Evolutionary conservation across 2,113 vertebrate species (phyloP), one percentile per base, ranked within the genome.

Genomic region (Sarotherodon lohbergeri): DNA sequence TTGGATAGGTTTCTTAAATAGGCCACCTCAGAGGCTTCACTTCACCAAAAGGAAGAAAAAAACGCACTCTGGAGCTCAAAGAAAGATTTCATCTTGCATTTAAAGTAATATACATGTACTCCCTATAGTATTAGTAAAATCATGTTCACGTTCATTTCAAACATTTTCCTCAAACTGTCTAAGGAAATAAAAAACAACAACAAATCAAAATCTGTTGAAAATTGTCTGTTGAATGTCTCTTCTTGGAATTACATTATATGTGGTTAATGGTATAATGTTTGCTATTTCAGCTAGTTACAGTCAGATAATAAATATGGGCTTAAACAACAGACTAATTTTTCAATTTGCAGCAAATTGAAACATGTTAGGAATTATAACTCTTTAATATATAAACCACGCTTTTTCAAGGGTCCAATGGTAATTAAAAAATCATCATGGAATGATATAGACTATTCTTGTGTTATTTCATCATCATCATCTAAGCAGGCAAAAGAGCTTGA

Each of bases 1-100:
- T 84, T 63, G 41, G 46, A 88, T 84, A 39, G n/a, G 56, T 76
- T 61, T 89, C 16, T 79, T 90, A 91, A 92, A 89, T 86, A 90
- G 66, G 86, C 73, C 81, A 71, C 39, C 54, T 82, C 39, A 24
- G 48, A 85, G 81, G 66, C 27, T 48, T 85, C 61, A 82, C 57
- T 68, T 68, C 16, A 57, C 34, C 24, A 82, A 81, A 50, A 32
- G n/a, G 48, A 17, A 56, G 48, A 73, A 63, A 9, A 52, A 63
- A 54, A 10, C 16, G 27, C 61, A 57, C 10, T n/a, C 22, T 17
- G 24, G 8, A 8, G 43, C 71, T 57, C 10, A 80, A 61, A 71
- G 83, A 22, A 34, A 79, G 3, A 52, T 32, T 71, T 84, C 14
- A 61, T 85, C 14, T 48, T 41, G 17, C 32, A 61, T n/a, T 82